Percentiles rank a stretch among this genome's conserved stretches.
phyloP scores from a whole-genome alignment of 2,888 invertebrate genomes.

The Leptinotarsa rubiginosa region DNA sequence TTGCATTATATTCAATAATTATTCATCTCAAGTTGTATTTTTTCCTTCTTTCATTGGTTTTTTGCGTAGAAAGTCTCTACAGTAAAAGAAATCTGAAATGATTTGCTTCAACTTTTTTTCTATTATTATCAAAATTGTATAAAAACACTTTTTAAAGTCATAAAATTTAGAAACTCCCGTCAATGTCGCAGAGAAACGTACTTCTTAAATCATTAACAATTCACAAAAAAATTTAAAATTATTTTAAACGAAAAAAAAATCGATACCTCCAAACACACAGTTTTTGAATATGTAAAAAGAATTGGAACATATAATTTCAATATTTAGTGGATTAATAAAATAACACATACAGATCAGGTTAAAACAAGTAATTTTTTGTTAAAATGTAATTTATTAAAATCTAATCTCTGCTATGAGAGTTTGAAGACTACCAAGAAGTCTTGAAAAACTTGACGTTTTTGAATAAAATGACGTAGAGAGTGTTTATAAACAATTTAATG shows the following conservation, averaged over 20 bases:
- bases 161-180: neutral
- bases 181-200: neutral
- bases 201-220: too few relatives aligned
- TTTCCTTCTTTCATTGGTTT: neutral
- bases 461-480: constrained; percentile 7
- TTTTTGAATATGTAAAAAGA: too few relatives aligned
- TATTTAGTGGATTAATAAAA: too few relatives aligned
- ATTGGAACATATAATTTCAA: too few relatives aligned
- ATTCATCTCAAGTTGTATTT: neutral
- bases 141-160: constrained; percentile 15
- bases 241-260: too few relatives aligned
- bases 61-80: neutral
- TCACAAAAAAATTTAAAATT: too few relatives aligned
- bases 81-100: neutral
- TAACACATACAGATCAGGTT: neutral
- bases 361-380: neutral
- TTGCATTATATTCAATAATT: neutral
- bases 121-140: neutral
- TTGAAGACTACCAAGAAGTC: neutral
- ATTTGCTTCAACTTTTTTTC: neutral
- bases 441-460: neutral
- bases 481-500: constrained; percentile 4
- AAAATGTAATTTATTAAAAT: constrained; percentile 6
- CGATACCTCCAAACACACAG: too few relatives aligned
- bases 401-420: neutral